Evolutionary conservation across 2,888 invertebrate genomes (phyloP), one percentile per base, ranked within the genome.

Genomic region (Eilema sororculum): DNA sequence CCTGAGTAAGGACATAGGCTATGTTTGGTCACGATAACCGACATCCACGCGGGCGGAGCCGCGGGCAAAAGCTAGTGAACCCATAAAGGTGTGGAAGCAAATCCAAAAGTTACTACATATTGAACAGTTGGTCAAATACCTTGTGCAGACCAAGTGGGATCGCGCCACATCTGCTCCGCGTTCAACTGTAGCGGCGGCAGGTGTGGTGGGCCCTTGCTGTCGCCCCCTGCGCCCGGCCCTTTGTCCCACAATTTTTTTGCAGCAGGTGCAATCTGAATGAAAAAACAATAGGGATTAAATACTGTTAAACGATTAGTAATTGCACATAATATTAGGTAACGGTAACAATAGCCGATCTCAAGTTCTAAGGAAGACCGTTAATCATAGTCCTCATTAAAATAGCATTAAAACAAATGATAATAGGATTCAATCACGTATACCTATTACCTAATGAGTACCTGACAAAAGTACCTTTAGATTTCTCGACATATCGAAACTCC

Each of bases 231-330:
- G 78, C 96, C 96, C 75, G 96, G 96, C 78, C 97, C 97, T 91
- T 97, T 97, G 95, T 97, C 98, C 98, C 98, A 98, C 92, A 98
- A 95, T 95, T 98, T 98, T 95, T 98, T 98, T 92, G 98, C 98
- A 93, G 98, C 97, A 91, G 98, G 98, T 95, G 98, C 98, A 96
- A 98, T 98, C 98, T 98, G 96, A 73, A 82, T 78, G 68, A 76
- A 78, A 80, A 74, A 69, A 63, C 6, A 46, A 4, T 33, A 16
- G 25, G 52, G 6, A 46, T 64, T 68, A 68, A 41, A 59, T 41
- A 9, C 33, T 16, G 37, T 60, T 52, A 33, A 58, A 59, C 33
- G 12, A 33, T 20, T 56, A 16, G 0, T 30, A 52, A n/a, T 28
- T 30, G 25, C 41, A 52, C 6, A n/a, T 30, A 57, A 37, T n/a